These are phyloP conservation scores for Phenganax marumi DNA, from an alignment of 92 coral and sea anemone species.

Conservation along the genomic window DNA sequence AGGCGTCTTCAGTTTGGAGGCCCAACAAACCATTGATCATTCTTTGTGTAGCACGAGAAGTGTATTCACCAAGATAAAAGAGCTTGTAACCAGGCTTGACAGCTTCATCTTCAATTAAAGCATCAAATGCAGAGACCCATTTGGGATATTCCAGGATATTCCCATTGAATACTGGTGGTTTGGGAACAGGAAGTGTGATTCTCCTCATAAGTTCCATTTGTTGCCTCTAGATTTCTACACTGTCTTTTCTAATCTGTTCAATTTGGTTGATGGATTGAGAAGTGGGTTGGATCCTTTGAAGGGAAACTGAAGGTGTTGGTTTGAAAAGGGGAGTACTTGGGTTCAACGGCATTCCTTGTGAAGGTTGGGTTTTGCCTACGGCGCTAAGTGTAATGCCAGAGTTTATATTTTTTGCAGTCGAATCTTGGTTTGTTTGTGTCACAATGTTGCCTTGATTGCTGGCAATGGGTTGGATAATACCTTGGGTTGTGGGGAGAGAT, in stretches of 20 bases:
- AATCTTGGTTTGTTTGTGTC: too few relatives aligned
- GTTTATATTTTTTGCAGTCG: too few relatives aligned
- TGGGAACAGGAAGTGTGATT: constrained; percentile 21
- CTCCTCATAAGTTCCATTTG: constrained; percentile 23
- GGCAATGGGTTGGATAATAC: too few relatives aligned
- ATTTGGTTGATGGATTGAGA: background rate
- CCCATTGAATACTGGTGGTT: constrained; percentile 33
- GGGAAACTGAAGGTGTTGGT: background rate
- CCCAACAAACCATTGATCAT: constrained; percentile 54
- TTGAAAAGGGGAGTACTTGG: too few relatives aligned
- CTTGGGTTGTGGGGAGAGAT: too few relatives aligned
- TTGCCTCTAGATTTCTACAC: constrained; percentile 28
- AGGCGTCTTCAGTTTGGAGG: constrained; percentile 65
- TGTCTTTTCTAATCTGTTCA: constrained; percentile 23
- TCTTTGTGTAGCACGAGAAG: constrained; percentile 33
- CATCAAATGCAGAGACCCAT: constrained; percentile 62
- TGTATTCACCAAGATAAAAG: constrained; percentile 61
- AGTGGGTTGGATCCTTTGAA: background rate
- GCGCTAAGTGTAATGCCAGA: too few relatives aligned
- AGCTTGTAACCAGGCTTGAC: constrained; percentile 55
- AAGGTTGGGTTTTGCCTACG: too few relatives aligned
- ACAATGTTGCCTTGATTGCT: too few relatives aligned
- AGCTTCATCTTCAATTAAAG: constrained; percentile 60
- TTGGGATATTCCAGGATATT: constrained; percentile 58
- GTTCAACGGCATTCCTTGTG: too few relatives aligned